A percentile compares a stretch with the other conserved stretches of the same genome.
Evolutionary conservation across 2,888 invertebrate genomes (phyloP).

Genomic region (Hedychridium roseum): DNA sequence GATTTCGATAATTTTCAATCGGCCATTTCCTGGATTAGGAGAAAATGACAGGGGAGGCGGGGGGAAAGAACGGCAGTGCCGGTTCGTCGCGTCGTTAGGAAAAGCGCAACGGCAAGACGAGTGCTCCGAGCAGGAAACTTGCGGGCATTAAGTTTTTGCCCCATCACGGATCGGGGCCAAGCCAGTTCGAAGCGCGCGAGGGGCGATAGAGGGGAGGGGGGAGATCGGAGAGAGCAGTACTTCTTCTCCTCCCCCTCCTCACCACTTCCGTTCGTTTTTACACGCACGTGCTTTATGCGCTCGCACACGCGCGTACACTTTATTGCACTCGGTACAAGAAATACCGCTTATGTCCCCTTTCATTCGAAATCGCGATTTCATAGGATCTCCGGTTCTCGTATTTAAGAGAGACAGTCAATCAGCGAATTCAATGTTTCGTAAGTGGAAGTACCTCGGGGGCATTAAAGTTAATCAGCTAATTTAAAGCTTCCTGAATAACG

Average conservation of each 20-base stretch:
- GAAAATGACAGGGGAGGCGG: slow-evolving; percentile 4
- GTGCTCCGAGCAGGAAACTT: slow-evolving; percentile 25
- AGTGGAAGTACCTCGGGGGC: not conserved
- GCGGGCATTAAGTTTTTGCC: slow-evolving; percentile 37
- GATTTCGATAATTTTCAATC: no score
- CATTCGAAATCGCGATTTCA: no score
- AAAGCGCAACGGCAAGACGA: slow-evolving; percentile 7
- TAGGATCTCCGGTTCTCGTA: no score
- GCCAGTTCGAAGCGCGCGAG: slow-evolving; percentile 17
- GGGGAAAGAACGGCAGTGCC: slow-evolving; percentile 17
- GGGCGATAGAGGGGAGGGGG: no score
- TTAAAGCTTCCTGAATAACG: not conserved
- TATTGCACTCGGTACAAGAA: no score
- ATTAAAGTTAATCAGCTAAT: not conserved
- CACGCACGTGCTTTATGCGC: no score
- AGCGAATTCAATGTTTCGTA: not conserved
- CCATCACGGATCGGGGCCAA: slow-evolving; percentile 15
- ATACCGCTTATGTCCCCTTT: no score
- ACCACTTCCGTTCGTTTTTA: not conserved
- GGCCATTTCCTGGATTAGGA: no score
- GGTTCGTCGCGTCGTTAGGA: slow-evolving; percentile 16
- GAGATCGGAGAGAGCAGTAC: slow-evolving; percentile 9
- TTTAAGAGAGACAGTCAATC: no score
- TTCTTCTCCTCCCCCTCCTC: not conserved
- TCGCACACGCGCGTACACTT: no score